Evolutionary conservation across 2,797 vertebrate genomes (phyloP), one percentile per base, ranked within the genome.

Genomic region (Sebastes umbrosus): DNA sequence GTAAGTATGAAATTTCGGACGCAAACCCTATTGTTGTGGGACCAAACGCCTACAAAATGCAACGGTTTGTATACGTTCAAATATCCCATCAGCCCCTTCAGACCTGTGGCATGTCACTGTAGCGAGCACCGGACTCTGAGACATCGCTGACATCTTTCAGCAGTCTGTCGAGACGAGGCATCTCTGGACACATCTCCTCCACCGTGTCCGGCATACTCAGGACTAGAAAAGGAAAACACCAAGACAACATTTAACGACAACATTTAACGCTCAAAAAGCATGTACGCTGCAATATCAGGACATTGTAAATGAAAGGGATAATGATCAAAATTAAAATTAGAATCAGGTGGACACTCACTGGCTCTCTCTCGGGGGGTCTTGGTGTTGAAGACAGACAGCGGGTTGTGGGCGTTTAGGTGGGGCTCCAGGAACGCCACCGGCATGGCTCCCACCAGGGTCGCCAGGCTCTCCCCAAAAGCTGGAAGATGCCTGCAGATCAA

Each of bases 361-460:
- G 98, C 97, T 92, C 97, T 95, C 91, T 99, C 99, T 88, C 99
- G 94, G 31, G 97, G 95, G 50, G 97, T 97, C 93, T 99, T 99
- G 78, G 97, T 98, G 93, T 99, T 99, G 95, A 99, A 99, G 85
- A 99, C 97, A 2, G 99, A 99, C n/a, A 97, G 94, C 0, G 96
- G 96, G 86, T 99, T 99, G 95, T 99, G 94, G 85, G 96, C 93
- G 80, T 99, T 99, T 12, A 99, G 95, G 39, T 96, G 91, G 57
- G 98, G 96, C 92, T 99, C 99, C 90, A 99, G 96, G 90, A 99
- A 99, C 0, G 98, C 98, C 59, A 99, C 99, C 1, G 99, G 99
- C 88, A 99, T 98, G 77, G 98, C 98, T 65, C 96, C 98, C 14
- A 98, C 98, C 83, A 99, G 91, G 4, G 95, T 98, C 7, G 99